Evolutionary conservation across 2,113 vertebrate species (phyloP).

Genomic region (Lanius collurio): DNA sequence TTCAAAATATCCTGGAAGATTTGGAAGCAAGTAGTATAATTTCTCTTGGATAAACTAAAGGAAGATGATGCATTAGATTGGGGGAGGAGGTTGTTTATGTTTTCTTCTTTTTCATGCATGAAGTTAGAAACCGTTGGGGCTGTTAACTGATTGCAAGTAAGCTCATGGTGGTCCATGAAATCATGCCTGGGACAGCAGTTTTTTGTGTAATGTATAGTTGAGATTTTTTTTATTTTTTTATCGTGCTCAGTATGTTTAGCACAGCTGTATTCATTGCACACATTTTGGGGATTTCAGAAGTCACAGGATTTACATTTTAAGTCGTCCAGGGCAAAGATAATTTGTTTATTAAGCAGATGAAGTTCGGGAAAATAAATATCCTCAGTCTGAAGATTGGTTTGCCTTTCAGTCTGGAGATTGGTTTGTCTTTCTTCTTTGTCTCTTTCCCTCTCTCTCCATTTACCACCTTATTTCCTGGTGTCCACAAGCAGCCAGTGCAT

Average conservation of each 20-base stretch:
- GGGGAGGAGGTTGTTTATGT: fast-evolving
- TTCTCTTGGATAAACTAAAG: background rate
- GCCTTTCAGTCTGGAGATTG: background rate
- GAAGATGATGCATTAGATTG: background rate
- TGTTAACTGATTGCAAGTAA: background rate
- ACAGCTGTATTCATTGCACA: background rate
- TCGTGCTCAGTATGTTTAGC: background rate
- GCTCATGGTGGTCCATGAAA: background rate
- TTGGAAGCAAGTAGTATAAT: background rate
- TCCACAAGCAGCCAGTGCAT: background rate
- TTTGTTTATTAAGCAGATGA: background rate
- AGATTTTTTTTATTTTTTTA: background rate
- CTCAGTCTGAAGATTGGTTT: background rate
- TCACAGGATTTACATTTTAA: background rate
- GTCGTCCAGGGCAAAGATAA: background rate
- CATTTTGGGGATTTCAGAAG: background rate
- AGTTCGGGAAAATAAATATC: background rate
- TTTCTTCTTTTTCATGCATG: background rate
- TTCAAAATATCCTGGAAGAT: background rate
- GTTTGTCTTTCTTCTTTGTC: background rate
- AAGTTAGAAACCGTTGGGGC: background rate
- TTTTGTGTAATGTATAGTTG: background rate
- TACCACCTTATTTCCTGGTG: background rate
- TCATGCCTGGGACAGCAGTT: background rate
- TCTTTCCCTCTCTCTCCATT: background rate